phyloP scores from a whole-genome alignment of 1,140 invertebrate genomes.

The Caerostris extrusa region DNA sequence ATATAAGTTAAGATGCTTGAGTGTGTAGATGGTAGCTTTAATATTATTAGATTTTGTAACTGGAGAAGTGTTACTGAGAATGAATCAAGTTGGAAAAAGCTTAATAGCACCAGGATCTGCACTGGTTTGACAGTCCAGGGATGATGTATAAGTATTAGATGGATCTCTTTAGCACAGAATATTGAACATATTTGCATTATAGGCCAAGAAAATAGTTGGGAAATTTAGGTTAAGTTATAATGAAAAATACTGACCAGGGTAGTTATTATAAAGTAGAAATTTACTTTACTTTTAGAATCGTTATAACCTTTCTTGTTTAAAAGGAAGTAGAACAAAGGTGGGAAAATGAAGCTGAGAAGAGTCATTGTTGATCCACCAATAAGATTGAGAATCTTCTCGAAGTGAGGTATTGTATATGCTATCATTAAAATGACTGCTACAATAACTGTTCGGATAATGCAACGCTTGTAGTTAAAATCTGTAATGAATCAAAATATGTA shows the following conservation, averaged over 20 bases:
- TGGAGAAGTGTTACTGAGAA: too few species aligned
- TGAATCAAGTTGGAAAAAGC: too few species aligned
- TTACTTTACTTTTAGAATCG: neutral
- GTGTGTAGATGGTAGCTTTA: too few species aligned
- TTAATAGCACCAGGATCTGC: too few species aligned
- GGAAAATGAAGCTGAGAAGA: constrained; percentile 91
- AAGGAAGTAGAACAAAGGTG: constrained; percentile 90
- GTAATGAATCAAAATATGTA: neutral
- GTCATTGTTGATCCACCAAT: constrained; percentile 92
- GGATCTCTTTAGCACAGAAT: neutral
- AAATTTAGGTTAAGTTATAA: neutral
- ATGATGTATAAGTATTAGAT: neutral
- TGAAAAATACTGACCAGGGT: neutral
- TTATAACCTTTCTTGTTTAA: constrained; percentile 80
- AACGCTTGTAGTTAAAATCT: constrained; percentile 80
- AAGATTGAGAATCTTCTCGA: constrained; percentile 93
- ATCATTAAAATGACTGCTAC: constrained; percentile 88
- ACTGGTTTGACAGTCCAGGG: too few species aligned
- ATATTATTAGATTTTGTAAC: too few species aligned
- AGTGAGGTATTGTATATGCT: constrained; percentile 91
- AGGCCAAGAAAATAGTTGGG: neutral
- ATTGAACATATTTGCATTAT: neutral
- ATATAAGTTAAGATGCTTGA: too few species aligned
- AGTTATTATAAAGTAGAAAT: neutral
- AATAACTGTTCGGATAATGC: constrained; percentile 80